Conservation (phyloP, 2,113 vertebrate genomes). For the Acinonyx jubatus region DNA sequence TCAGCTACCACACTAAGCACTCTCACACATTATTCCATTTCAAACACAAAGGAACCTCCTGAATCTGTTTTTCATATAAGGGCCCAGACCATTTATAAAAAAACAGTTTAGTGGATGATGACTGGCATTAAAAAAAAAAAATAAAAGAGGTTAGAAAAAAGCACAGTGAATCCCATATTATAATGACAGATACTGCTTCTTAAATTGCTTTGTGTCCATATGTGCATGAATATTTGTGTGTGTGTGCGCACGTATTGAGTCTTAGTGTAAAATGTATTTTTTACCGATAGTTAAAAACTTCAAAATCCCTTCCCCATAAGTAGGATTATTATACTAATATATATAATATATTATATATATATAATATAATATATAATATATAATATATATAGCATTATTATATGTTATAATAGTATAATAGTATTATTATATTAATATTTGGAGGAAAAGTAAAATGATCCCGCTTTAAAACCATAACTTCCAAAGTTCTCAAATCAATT, state of each 20-base stretch:
- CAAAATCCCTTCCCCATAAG: background rate
- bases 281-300: background rate
- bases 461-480: background rate
- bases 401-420: background rate
- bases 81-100: background rate
- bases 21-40: slow-evolving; percentile 1
- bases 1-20: background rate
- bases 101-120: background rate
- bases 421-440: slow-evolving; percentile 17
- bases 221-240: background rate
- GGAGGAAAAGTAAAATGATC: background rate
- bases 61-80: slow-evolving; percentile 39
- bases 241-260: background rate
- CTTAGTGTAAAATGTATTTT: background rate
- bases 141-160: background rate
- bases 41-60: slow-evolving; percentile 40
- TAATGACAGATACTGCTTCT: background rate
- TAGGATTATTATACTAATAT: slow-evolving; percentile 8
- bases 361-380: too few species aligned
- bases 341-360: too few species aligned
- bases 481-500: background rate
- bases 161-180: background rate
- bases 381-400: background rate
- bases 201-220: background rate
- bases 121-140: background rate